Base-by-base conservation (phyloP, 1,140 invertebrate genomes). In the Drosophila mauritiana region DNA sequence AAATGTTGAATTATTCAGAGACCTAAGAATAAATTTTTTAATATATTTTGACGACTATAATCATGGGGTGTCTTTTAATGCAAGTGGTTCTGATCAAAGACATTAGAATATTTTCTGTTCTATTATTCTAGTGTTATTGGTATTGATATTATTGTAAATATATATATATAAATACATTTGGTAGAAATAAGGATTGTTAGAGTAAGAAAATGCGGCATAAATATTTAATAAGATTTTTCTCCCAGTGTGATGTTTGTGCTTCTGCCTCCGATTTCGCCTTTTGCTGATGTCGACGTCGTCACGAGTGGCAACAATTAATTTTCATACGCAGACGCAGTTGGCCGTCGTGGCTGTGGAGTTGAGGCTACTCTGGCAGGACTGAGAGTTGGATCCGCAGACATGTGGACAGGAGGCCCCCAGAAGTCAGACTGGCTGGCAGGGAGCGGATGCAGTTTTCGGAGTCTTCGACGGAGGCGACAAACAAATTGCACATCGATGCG, bases 271-370 rank as follows among this genome's bases (percentile, higher is more conserved):
- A 52, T 42, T 46, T 49, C 31, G 63, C 55, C 65, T 42, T 46
- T 64, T 39, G 63, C 58, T 52, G 68, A 59, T 55, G 69, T 56
- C 36, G 53, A 51, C 83, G 70, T 74, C 77, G 84, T 89, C 84
- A 89, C 84, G 84, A 89, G 80, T 89, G 84, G 80, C 84, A 84
- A 88, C 84, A 89, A 89, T 89, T 89, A 89, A 89, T 89, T 89
- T 89, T 89, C 80, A 89, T 89, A 89, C 84, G 84, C 83, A 84
- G 76, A 83, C 73, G 80, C 81, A 85, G 81, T 64, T 69, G 76
- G 70, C 37, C 55, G 59, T 46, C 53, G 15, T 49, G 49, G 57
- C 48, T 63, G 25, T 57, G 45, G 45, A 39, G 13, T 39, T 31
- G 31, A 39, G 6, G 40, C 40, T 17, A 17, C 40, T 42, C 40